Evolutionary conservation across 2,888 invertebrate genomes (phyloP).

Genomic region (Eristalis pertinax): DNA sequence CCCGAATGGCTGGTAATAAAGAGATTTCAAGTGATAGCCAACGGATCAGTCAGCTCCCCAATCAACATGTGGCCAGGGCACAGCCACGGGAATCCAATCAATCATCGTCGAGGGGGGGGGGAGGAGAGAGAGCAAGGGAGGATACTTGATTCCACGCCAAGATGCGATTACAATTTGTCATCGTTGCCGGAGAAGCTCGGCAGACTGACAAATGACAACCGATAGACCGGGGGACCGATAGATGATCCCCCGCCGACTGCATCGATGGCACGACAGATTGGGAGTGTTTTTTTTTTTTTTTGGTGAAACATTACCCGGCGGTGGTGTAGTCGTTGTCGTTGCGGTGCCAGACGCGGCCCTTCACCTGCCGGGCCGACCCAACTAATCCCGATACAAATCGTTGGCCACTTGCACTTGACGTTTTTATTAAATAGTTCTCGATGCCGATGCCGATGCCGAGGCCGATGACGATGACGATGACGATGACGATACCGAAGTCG

Average conservation of each 20-base stretch:
- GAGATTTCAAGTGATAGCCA: constrained; percentile 60
- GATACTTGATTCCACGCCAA: constrained; percentile 67
- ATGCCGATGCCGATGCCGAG: not conserved
- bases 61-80: constrained; percentile 65
- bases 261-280: constrained; percentile 47
- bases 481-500: not conserved
- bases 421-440: constrained; percentile 63
- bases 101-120: constrained; percentile 58
- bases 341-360: not conserved
- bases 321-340: constrained; percentile 24
- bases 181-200: constrained; percentile 57
- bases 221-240: constrained; percentile 34
- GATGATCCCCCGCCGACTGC: not conserved
- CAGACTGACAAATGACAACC: constrained; percentile 64
- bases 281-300: constrained; percentile 30
- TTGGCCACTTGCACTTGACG: constrained; percentile 62
- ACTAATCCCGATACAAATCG: constrained; percentile 65
- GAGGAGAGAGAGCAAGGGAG: not conserved
- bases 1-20: constrained; percentile 47
- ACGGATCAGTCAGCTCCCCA: constrained; percentile 38
- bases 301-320: constrained; percentile 24
- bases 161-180: constrained; percentile 70
- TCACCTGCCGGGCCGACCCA: not conserved
- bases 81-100: constrained; percentile 65
- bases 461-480: not conserved